Evolutionary conservation across 2,113 vertebrate genomes (phyloP).

Genomic region (Triplophysa tibetana): DNA sequence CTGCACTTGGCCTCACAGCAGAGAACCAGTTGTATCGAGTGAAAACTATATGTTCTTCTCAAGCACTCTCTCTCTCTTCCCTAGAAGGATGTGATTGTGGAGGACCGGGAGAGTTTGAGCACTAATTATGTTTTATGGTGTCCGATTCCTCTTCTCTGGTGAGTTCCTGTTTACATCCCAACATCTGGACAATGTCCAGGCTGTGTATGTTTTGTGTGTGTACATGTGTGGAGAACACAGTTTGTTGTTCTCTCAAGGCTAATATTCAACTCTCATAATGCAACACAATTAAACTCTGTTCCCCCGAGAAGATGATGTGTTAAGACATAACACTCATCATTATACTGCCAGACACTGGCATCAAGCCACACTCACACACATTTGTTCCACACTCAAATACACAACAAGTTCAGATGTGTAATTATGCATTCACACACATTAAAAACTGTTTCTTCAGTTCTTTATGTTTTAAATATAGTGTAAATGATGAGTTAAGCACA

Average conservation of each 20-base stretch:
- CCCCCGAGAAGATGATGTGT: slow-evolving; percentile 29
- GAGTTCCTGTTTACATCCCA: slow-evolving; percentile 45
- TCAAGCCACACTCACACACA: slow-evolving; percentile 7
- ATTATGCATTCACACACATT: not conserved
- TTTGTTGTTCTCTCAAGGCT: slow-evolving; percentile 37
- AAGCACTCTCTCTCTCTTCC: slow-evolving; percentile 23
- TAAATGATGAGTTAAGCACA: not conserved
- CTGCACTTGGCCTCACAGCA: not conserved
- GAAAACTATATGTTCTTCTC: not conserved
- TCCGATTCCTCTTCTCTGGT: slow-evolving; percentile 30
- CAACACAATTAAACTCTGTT: slow-evolving; percentile 43
- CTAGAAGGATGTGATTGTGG: slow-evolving; percentile 4
- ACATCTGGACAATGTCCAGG: slow-evolving; percentile 28
- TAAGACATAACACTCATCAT: slow-evolving; percentile 46
- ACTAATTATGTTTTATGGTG: slow-evolving; percentile 44
- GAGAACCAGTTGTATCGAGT: not conserved
- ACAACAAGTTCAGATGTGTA: not conserved
- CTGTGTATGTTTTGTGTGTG: not conserved
- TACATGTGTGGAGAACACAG: slow-evolving; percentile 4
- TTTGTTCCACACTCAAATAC: not conserved
- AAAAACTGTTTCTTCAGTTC: not conserved
- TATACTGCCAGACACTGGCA: slow-evolving; percentile 16
- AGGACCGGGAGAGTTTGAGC: slow-evolving; percentile 2
- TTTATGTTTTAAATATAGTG: not conserved
- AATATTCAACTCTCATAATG: slow-evolving; percentile 50